phyloP scores from a whole-genome alignment of 2,888 invertebrate genomes.

The Yponomeuta malinellus region DNA sequence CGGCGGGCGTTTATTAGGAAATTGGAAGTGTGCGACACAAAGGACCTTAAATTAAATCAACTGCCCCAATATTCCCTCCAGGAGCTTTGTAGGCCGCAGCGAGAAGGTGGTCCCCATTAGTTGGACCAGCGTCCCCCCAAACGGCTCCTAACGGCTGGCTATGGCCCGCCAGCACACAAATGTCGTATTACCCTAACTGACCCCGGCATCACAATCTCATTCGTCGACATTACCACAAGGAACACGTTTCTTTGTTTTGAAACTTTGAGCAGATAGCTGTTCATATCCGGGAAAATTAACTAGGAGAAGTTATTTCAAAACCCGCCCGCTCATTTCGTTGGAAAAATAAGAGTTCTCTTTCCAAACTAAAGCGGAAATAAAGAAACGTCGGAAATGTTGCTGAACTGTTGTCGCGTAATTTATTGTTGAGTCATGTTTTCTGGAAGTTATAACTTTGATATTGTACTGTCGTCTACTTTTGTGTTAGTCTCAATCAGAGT shows the following conservation, averaged over 20 bases:
- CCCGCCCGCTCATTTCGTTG: conserved; percentile 25
- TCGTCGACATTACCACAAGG: conserved; percentile 18
- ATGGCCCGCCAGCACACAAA: conserved; percentile 31
- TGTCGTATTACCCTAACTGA: conserved; percentile 24
- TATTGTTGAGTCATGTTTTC: conserved; percentile 36
- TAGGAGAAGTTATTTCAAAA: conserved; percentile 31
- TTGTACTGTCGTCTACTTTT: conserved; percentile 11
- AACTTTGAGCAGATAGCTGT: conserved; percentile 22
- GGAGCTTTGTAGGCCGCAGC: conserved; percentile 40
- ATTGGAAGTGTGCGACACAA: conserved; percentile 61
- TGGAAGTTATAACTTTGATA: conserved; percentile 16
- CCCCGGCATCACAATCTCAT: conserved; percentile 17
- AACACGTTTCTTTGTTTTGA: conserved; percentile 20
- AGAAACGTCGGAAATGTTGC: conserved; percentile 30
- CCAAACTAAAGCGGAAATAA: conserved; percentile 29
- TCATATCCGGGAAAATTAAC: conserved; percentile 28
- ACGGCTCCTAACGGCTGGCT: conserved; percentile 33
- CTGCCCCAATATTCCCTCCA: conserved; percentile 52
- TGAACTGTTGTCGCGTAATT: conserved; percentile 36
- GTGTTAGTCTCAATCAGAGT: conserved; percentile 2
- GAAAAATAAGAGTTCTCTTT: conserved; percentile 28
- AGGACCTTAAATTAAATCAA: conserved; percentile 67
- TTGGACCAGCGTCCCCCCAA: conserved; percentile 25
- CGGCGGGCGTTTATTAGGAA: conserved; percentile 53
- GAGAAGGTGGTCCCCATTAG: conserved; percentile 32